These are phyloP conservation scores for Drosophila littoralis DNA, from an alignment of 1,140 invertebrate species.

Conservation along the genomic window DNA sequence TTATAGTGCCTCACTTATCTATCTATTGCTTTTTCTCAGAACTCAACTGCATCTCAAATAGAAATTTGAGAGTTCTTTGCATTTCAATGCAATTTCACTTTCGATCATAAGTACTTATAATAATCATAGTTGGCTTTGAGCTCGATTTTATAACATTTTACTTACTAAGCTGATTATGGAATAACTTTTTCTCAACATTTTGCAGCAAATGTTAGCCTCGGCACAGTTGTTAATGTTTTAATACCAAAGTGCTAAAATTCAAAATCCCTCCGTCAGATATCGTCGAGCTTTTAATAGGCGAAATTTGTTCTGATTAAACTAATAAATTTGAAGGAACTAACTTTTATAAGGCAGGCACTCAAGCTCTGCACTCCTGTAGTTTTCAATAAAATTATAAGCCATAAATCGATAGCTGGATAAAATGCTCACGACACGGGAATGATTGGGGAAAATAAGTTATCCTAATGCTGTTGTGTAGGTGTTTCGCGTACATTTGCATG, in stretches of 20 bases:
- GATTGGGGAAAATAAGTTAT: background rate
- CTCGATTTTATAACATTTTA: too few relatives aligned
- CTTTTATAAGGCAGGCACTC: conserved; percentile 4
- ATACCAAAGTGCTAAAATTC: too few relatives aligned
- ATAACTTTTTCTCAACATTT: background rate
- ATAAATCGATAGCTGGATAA: conserved; percentile 33
- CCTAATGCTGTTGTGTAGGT: conserved; percentile 13
- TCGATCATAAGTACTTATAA: too few relatives aligned
- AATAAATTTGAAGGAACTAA: background rate
- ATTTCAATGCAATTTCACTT: background rate
- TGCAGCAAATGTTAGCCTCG: too few relatives aligned
- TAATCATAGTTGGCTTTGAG: too few relatives aligned
- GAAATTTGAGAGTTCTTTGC: background rate
- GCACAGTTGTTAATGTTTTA: too few relatives aligned
- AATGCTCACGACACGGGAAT: conserved; percentile 1
- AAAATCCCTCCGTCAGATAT: too few relatives aligned
- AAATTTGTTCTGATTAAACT: background rate
- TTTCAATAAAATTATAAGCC: conserved; percentile 6
- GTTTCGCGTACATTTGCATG: too few relatives aligned
- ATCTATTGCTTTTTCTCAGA: too few relatives aligned
- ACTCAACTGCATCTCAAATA: background rate
- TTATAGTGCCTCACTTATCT: too few relatives aligned
- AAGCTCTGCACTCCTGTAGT: background rate
- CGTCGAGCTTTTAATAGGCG: background rate
- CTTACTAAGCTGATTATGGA: background rate